Evolutionary conservation across 2,113 vertebrate species (phyloP), one percentile per base, ranked within the genome.

Genomic region (Phaethon lepturus): DNA sequence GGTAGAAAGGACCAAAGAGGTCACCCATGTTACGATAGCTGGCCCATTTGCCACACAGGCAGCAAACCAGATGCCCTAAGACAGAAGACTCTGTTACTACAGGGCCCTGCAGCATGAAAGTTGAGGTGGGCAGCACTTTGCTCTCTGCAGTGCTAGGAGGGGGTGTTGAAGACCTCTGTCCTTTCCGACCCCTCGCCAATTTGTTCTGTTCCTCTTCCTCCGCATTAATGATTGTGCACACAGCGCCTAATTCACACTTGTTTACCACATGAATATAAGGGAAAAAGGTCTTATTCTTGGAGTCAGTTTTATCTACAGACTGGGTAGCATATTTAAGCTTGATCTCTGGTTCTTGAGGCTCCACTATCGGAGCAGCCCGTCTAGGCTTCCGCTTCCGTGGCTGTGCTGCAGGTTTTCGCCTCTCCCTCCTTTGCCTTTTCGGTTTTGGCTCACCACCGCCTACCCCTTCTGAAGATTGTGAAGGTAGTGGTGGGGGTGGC

Each of bases 21-120:
- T 99, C 99, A 52, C 99, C 99, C 82, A 99, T 99, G 96, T 99
- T 99, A 94, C 99, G 99, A 96, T 99, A 99, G 97, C 99, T 99
- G 88, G 99, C 99, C 99, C 99, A 99, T 97, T 99, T 99, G 96
- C 99, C 99, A 96, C 99, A 99, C 44, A 99, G 98, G 97, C 99
- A 99, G 96, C 99, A 99, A 47, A 99, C 98, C 92, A 99, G 98
- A 77, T 99, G 99, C 79, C 99, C 99, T 44, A 99, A 98, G 75
- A 99, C 98, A 91, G 98, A 98, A 50, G 99, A 99, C 91, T 99
- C 99, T 12, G 99, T 99, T 49, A 99, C 98, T 62, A 99, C 99
- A 17, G 99, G 99, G 53, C 99, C 99, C 95, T 98, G 98, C 84
- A 99, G 98, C 96, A 99, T 98, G 82, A 99, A 99, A 86, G 98